Evolutionary conservation across 2,113 vertebrate genomes (phyloP).

Genomic region (Haemorhous mexicanus): DNA sequence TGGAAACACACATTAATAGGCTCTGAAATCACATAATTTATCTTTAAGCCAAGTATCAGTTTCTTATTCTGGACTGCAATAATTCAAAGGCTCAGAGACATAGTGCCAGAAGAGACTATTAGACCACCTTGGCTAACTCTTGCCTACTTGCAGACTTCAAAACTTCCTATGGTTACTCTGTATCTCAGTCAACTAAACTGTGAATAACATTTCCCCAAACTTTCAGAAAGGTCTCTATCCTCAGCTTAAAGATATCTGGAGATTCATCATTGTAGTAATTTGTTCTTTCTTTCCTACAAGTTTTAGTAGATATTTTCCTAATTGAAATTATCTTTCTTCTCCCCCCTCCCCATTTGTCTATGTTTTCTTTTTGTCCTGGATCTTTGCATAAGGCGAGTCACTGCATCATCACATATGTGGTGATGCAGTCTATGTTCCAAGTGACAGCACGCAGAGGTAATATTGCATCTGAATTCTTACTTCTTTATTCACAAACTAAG

Average conservation of each 20-base stretch:
- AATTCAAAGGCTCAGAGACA: not conserved
- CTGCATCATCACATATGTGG: too few species aligned
- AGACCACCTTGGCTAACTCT: not conserved
- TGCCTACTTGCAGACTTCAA: not conserved
- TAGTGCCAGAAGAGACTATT: not conserved
- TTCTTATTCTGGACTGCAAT: not conserved
- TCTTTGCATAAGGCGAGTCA: not conserved
- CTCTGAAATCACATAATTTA: not conserved
- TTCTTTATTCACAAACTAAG: not conserved
- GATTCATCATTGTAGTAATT: not conserved
- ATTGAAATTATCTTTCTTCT: not conserved
- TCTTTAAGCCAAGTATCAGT: not conserved
- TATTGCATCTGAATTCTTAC: not conserved
- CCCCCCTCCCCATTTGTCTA: accelerated
- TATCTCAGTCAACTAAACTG: not conserved
- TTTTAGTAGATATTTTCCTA: not conserved
- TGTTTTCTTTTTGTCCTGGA: not conserved
- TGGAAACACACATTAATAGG: not conserved
- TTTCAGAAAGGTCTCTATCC: not conserved
- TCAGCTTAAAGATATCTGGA: not conserved
- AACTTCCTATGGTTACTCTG: not conserved
- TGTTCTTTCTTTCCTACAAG: not conserved
- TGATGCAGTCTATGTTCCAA: not conserved
- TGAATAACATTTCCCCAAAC: not conserved
- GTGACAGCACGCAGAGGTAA: not conserved